Evolutionary conservation across 1,140 invertebrate species (phyloP).

Genomic region (Venturia canescens): DNA sequence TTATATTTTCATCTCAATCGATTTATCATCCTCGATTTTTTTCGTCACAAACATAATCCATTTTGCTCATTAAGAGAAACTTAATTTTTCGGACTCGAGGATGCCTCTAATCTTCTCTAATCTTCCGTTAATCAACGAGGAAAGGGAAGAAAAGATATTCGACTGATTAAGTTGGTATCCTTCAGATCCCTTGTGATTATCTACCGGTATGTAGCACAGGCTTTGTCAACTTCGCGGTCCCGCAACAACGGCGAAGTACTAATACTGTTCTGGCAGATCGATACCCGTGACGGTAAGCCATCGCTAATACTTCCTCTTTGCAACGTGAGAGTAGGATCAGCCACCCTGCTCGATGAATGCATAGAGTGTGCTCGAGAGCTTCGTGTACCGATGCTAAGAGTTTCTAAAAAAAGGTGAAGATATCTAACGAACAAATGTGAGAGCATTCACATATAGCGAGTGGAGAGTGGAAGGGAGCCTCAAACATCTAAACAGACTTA

Average conservation of each 20-base stretch:
- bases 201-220: background rate
- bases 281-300: slow-evolving; percentile 46
- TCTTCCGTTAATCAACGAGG: background rate
- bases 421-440: background rate
- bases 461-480: background rate
- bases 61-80: too few relatives aligned
- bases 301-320: slow-evolving; percentile 46
- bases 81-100: too few relatives aligned
- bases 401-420: slow-evolving; percentile 19
- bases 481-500: background rate
- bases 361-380: slow-evolving; percentile 29
- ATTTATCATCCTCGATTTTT: too few relatives aligned
- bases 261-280: slow-evolving; percentile 44
- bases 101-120: too few relatives aligned
- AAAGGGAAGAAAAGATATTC: background rate
- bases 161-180: background rate
- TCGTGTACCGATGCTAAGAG: slow-evolving; percentile 23
- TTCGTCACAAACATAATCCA: too few relatives aligned
- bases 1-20: too few relatives aligned
- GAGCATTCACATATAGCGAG: background rate
- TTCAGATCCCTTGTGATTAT: background rate
- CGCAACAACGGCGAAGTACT: background rate
- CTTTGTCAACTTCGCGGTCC: slow-evolving; percentile 37
- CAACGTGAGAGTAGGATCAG: slow-evolving; percentile 46
- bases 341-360: slow-evolving; percentile 22